Evolutionary conservation across 2,797 vertebrate genomes (phyloP).

Genomic region (Anguilla pacifica): DNA sequence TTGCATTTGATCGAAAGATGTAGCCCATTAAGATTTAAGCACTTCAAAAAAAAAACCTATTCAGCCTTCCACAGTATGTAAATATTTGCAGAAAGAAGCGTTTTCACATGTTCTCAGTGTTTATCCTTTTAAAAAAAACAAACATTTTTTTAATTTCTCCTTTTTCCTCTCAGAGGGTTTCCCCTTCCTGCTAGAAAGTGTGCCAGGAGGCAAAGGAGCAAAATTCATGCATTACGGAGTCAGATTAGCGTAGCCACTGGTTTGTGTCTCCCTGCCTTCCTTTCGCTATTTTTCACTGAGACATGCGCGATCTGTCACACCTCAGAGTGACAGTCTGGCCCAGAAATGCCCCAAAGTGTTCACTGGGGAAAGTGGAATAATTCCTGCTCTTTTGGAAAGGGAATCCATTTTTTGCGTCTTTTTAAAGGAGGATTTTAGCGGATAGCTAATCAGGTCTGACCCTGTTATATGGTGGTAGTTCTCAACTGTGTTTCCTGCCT

Average conservation of each 20-base stretch:
- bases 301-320: neutral
- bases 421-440: neutral
- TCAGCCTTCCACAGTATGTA: too few species aligned
- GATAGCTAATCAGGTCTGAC: slow-evolving; percentile 19
- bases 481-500: too few species aligned
- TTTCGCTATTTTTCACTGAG: neutral
- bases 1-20: too few species aligned
- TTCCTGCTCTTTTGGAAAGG: slow-evolving; percentile 11
- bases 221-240: neutral
- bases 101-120: too few species aligned
- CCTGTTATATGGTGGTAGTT: too few species aligned
- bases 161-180: neutral
- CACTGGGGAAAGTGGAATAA: neutral
- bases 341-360: slow-evolving; percentile 7
- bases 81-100: too few species aligned
- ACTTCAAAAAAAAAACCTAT: too few species aligned
- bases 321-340: slow-evolving; percentile 8
- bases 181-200: neutral
- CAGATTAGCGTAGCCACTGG: slow-evolving; percentile 9
- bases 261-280: neutral
- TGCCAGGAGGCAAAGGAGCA: neutral
- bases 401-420: neutral
- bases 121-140: too few species aligned
- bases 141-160: neutral
- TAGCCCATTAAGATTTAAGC: too few species aligned